Evolutionary conservation across 2,888 invertebrate species (phyloP), one percentile per base, ranked within the genome.

Genomic region (Embidobia sp.): DNA sequence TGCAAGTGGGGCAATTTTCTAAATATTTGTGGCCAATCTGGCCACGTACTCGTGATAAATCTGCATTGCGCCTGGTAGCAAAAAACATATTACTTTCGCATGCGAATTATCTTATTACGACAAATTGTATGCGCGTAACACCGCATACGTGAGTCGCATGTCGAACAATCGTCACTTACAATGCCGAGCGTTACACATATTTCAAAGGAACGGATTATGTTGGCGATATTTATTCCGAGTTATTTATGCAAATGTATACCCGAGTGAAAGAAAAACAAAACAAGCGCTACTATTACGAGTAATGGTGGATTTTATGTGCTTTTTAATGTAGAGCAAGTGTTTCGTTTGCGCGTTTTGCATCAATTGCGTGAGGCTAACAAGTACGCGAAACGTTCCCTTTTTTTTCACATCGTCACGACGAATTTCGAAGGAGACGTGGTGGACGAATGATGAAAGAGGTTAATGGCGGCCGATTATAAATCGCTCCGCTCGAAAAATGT

Each of bases 41-140:
- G 44, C 18, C 53, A 74, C 64, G 59, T 74, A 59, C 8, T 42
- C 26, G 49, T 31, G 64, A 73, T 73, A 64, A 57, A 73, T 73
- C 63, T 42, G 55, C 37, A 55, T 48, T 46, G 61, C 61, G 53
- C 18, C 26, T 27, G 55, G 48, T 29, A 29, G 31, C 51, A 40
- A 72, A 63, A 73, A 51, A 51, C 33, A 22, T 27, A 61, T 67
- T 66, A 66, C 51, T 74, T 40, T 61, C 18, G 74, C 74, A 74
- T 67, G 74, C 61, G 66, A 74, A 74, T 74, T 74, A 66, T 66
- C 74, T 74, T 53, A 66, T 74, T 74, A 74, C 66, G 31, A 53
- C 66, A 66, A 74, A 66, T 51, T 66, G 37, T 74, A 66, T 74
- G 66, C 66, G 66, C 66, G 42, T 66, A 73, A 67, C 59, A 74